Conservation (phyloP, 2,888 invertebrate species). For the Microplitis manilae region DNA sequence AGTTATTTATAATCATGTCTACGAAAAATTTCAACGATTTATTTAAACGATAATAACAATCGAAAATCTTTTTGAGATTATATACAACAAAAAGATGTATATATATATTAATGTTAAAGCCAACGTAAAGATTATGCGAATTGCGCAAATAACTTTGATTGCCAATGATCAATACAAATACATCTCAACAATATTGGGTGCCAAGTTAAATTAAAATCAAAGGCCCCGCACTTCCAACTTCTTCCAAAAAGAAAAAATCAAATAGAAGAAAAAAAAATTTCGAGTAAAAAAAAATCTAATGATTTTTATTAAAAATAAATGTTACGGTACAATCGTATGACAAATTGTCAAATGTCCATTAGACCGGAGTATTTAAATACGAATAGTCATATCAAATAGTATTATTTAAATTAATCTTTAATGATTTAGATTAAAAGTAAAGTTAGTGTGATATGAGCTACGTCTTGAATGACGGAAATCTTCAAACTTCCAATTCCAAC, state of each 20-base stretch:
- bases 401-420: constrained; percentile 8
- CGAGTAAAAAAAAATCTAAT: background rate
- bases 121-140: background rate
- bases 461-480: constrained; percentile 9
- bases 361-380: background rate
- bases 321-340: background rate
- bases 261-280: background rate
- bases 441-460: background rate
- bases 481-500: constrained; percentile 5
- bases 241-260: background rate
- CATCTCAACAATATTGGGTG: background rate
- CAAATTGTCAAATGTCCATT: background rate
- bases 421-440: background rate
- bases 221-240: background rate
- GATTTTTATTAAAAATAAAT: background rate
- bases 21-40: background rate
- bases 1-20: background rate
- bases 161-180: background rate
- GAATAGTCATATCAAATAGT: constrained; percentile 41
- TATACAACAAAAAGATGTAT: background rate
- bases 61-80: background rate
- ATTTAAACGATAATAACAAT: background rate
- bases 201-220: background rate
- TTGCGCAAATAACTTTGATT: background rate
- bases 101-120: background rate